These are phyloP conservation scores for Hippocampus kuda DNA, from an alignment of 2,797 vertebrate genomes.

Conservation along the genomic window DNA sequence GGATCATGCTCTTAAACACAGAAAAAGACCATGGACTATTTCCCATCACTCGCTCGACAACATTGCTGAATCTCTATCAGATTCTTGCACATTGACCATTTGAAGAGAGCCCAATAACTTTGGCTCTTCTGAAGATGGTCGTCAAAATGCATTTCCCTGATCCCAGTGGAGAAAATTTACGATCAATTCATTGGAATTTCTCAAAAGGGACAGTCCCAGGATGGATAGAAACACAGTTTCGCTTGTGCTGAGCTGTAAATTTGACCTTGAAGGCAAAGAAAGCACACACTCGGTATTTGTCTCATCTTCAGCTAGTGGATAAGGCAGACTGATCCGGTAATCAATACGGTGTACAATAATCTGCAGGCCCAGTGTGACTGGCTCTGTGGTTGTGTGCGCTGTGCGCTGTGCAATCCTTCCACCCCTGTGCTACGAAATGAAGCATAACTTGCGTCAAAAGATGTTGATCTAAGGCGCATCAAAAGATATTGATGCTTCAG, in stretches of 20 bases:
- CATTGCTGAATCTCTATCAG: constrained; percentile 9
- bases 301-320: constrained; percentile 23
- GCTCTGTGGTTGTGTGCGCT: no score
- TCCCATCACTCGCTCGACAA: background rate
- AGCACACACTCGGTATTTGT: constrained; percentile 22
- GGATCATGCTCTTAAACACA: background rate
- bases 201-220: background rate
- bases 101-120: background rate
- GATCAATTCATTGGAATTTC: background rate
- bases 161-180: background rate
- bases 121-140: background rate
- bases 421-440: background rate
- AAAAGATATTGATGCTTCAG: background rate
- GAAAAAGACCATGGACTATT: constrained; percentile 4
- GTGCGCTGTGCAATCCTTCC: background rate
- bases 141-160: background rate
- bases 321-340: constrained; percentile 23
- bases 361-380: constrained; percentile 9
- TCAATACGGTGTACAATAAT: constrained; percentile 18
- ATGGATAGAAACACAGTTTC: background rate
- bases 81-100: constrained; percentile 8
- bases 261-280: constrained; percentile 41
- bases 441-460: background rate
- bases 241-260: constrained; percentile 11
- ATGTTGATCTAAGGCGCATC: no score